Evolutionary conservation across 2,888 invertebrate species (phyloP).

Genomic region (Morpho helenor): DNA sequence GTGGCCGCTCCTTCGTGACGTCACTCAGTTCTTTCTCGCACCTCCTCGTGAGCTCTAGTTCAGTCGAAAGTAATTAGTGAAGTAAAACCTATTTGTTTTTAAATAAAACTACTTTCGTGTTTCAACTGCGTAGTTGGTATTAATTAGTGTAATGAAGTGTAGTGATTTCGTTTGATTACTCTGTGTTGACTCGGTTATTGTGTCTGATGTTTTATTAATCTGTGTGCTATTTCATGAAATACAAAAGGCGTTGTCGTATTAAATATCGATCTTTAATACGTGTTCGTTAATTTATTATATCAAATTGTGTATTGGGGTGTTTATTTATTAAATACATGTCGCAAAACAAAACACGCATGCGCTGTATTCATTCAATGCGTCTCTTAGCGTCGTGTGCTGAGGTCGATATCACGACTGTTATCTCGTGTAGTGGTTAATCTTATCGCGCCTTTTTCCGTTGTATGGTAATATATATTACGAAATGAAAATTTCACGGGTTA

Average conservation of each 20-base stretch:
- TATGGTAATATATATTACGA: not conserved
- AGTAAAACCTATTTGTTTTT: not conserved
- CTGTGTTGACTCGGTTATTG: conserved; percentile 5
- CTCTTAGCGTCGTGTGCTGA: conserved; percentile 20
- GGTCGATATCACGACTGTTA: conserved; percentile 28
- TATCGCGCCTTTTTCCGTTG: conserved; percentile 1
- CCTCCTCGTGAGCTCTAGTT: conserved; percentile 43
- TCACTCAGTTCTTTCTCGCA: conserved; percentile 54
- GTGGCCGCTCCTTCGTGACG: conserved; percentile 61
- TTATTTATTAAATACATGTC: conserved; percentile 33
- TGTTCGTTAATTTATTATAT: conserved; percentile 1
- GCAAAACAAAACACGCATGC: conserved; percentile 44
- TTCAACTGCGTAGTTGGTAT: not conserved
- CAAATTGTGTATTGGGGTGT: conserved; percentile 17
- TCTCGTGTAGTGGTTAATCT: conserved; percentile 15
- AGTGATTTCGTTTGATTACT: not conserved
- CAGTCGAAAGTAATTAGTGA: conserved; percentile 6
- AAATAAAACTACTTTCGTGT: not conserved
- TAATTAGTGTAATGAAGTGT: conserved; percentile 1
- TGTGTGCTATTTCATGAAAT: not conserved
- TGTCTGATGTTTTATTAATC: conserved; percentile 2
- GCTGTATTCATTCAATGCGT: conserved; percentile 49
- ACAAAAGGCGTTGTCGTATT: not conserved
- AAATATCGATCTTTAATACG: conserved; percentile 5
- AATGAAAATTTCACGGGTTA: too few species aligned